A percentile compares a stretch with the other conserved stretches of the same genome.
Evolutionary conservation across 2,797 vertebrate genomes (phyloP).

Genomic region (Tokudaia tokunoshimensis): DNA sequence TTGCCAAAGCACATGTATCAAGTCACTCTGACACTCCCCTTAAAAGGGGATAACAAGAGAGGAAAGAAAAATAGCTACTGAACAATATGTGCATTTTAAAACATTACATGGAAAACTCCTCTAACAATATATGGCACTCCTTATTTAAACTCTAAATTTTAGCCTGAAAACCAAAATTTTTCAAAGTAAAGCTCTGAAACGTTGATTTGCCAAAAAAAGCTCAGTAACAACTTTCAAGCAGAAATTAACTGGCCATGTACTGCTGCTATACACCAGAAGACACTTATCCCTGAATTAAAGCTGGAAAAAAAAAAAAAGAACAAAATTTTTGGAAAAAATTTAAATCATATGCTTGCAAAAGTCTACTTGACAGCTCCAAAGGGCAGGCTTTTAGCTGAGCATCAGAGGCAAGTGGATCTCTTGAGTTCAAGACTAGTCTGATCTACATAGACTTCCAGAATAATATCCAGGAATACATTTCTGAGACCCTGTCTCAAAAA

Average conservation of each 20-base stretch:
- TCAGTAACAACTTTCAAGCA: conserved; percentile 8
- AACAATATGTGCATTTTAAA: conserved; percentile 41
- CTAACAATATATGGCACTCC: conserved; percentile 30
- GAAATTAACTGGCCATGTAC: neutral
- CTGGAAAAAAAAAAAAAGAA: neutral
- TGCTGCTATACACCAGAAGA: neutral
- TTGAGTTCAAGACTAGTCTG: neutral
- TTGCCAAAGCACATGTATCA: conserved; percentile 62
- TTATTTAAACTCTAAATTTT: neutral
- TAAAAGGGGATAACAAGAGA: conserved; percentile 5
- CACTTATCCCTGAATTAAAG: conserved; percentile 42
- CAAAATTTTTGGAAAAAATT: conserved; percentile 11
- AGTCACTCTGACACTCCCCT: conserved; percentile 59
- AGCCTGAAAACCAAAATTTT: conserved; percentile 26
- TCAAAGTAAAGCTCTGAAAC: conserved; percentile 1
- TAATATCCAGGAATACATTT: neutral
- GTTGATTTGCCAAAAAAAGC: conserved; percentile 36
- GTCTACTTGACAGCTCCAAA: neutral
- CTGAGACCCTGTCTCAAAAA: neutral
- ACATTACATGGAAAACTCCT: neutral
- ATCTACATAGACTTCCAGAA: neutral
- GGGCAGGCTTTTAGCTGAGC: neutral
- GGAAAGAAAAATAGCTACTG: neutral
- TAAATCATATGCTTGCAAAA: conserved; percentile 8
- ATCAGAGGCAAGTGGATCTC: neutral